Conservation (phyloP, 2,113 vertebrate species). For the Erythrolamprus reginae region DNA sequence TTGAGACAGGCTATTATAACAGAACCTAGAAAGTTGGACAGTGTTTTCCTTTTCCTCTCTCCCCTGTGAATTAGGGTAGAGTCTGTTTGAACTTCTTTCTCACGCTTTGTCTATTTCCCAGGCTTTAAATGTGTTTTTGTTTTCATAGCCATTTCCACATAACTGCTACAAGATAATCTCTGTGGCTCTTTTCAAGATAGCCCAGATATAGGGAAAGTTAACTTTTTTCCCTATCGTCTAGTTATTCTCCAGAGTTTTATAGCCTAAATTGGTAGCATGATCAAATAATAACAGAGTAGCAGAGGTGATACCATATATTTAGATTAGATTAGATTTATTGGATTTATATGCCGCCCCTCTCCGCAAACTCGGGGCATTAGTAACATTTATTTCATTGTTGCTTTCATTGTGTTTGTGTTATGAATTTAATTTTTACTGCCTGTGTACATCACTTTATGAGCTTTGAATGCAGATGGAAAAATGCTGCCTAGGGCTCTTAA, state of each 20-base stretch:
- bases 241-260: not conserved
- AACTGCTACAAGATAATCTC: not conserved
- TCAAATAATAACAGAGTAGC: not conserved
- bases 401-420: not conserved
- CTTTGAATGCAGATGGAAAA: not conserved
- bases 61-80: not conserved
- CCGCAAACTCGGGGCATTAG: no score
- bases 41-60: not conserved
- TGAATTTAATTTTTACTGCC: not conserved
- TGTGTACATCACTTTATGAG: not conserved
- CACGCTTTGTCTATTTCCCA: not conserved
- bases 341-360: no score
- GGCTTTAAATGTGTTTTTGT: not conserved
- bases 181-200: not conserved
- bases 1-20: not conserved
- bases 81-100: not conserved
- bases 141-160: not conserved
- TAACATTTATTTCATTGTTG: not conserved
- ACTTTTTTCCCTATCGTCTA: not conserved
- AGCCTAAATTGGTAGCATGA: not conserved
- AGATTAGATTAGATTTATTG: no score
- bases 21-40: not conserved
- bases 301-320: not conserved
- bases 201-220: not conserved
- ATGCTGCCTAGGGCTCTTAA: not conserved